Base-by-base conservation (phyloP, 2,888 invertebrate species). In the Teleogryllus oceanicus region DNA sequence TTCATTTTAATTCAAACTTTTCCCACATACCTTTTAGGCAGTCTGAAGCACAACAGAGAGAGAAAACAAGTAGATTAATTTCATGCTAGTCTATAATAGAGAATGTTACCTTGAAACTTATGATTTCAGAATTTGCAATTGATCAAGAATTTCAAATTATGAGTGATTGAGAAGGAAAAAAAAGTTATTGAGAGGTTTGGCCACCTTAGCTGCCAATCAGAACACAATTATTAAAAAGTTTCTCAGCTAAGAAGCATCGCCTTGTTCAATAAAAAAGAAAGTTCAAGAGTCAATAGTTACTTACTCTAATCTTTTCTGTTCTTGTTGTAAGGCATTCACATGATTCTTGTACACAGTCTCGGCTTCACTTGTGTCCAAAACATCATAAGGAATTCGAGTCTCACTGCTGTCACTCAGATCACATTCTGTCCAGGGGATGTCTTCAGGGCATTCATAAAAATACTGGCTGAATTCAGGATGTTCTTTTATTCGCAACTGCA, bases 391-490 rank as follows among this genome's bases (percentile, higher is more conserved):
- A 85, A 98, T 96, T 85, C 97, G 92, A 49, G 91, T 89, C 85
- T 94, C 94, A 83, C 90, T 90, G 83, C 89, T 89, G 51, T 87
- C 86, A 84, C 89, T 89, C 83, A 92, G 88, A 86, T 91, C 91
- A 83, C 92, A 92, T 87, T 93, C 94, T 82, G 92, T 92, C 94
- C 93, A 96, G 78, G 93, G 92, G 84, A 90, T 92, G 84, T 92
- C 92, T 84, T 93, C 93, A 16, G 93, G 92, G 84, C 93, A 92
- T 85, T 95, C 94, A 84, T 96, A 94, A 89, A 98, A 99, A 89
- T 96, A 96, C 85, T 94, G 93, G 80, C 94, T 93, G 89, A 97
- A 98, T 87, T 97, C 95, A n/a, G 96, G 94, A 88, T 98, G 98
- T 80, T 93, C 91, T 83, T 94, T 93, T 83, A 99, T 90, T 87